These are phyloP conservation scores for Luperina nickerlii DNA, from an alignment of 2,888 invertebrate genomes.

Conservation along the genomic window DNA sequence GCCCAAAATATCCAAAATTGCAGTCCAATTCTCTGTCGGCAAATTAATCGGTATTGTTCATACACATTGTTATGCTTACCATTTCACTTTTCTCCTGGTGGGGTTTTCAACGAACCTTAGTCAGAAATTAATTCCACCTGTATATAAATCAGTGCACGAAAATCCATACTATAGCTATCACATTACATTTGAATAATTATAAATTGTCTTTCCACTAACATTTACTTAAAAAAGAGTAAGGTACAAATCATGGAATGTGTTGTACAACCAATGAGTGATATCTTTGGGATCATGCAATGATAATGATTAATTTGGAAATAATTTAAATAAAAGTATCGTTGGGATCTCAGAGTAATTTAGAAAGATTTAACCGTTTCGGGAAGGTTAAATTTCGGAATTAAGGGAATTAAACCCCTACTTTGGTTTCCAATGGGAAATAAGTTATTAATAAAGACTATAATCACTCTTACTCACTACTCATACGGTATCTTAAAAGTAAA, in stretches of 20 bases:
- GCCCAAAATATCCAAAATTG: not conserved
- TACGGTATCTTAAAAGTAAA: not conserved
- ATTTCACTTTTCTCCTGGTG: conserved; percentile 15
- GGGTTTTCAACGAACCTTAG: conserved; percentile 53
- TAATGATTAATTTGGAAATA: conserved; percentile 37
- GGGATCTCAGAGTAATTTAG: not conserved
- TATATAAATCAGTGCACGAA: conserved; percentile 66
- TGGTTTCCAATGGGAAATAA: not conserved
- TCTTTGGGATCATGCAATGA: conserved; percentile 63
- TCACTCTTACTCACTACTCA: not conserved
- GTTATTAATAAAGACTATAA: not conserved
- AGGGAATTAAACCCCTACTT: not conserved
- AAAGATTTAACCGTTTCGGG: not conserved
- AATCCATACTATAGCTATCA: conserved; percentile 62
- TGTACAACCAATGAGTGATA: conserved; percentile 58
- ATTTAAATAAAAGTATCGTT: conserved; percentile 9
- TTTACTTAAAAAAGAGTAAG: conserved; percentile 44
- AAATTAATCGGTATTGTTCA: conserved; percentile 18
- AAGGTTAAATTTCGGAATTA: not conserved
- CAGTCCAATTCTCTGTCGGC: conserved; percentile 14
- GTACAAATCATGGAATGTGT: conserved; percentile 52
- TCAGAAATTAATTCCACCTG: conserved; percentile 62
- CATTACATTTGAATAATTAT: conserved; percentile 61
- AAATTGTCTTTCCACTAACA: conserved; percentile 82
- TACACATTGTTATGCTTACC: conserved; percentile 35